Base-by-base conservation (phyloP, 1,140 invertebrate species). In the Dufourea novaeangliae region DNA sequence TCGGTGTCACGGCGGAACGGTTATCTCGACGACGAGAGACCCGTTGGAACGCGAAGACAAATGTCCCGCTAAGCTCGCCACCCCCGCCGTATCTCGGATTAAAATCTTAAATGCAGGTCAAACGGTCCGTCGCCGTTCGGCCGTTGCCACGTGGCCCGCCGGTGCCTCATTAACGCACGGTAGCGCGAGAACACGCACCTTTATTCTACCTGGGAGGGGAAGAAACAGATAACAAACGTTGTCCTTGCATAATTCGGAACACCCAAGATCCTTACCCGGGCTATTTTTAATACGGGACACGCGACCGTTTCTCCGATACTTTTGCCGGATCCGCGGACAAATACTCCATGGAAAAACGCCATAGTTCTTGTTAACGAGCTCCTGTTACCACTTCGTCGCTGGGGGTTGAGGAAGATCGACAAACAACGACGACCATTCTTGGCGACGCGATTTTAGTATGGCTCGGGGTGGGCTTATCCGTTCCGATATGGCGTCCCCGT, bases 181-280 rank as follows among this genome's bases (percentile, higher is more conserved):
- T 73, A 80, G 80, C 32, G 32, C 59, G 61, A 85, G 69, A 66
- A 80, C 78, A 46, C 80, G 88, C 87, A 64, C 39, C 57, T 27
- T 46, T 78, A 52, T 62, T 66, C 75, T 85, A 81, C 74, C 82
- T 79, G 82, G 74, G 69, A n/a, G n/a, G n/a, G n/a, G n/a, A n/a
- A n/a, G n/a, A n/a, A 69, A 46, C 59, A 85, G 82, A 84, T 91
- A 91, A 91, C 88, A 86, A 77, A 90, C 86, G 46, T n/a, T 89
- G 78, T 86, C 89, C 88, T 88, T 88, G 87, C 88, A 79, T 90
- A 90, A 89, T 88, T 85, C 87, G 14, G 50, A 57, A 11, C 37
- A 14, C 46, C 32, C 34, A 44, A n/a, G 41, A 8, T 46, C n/a
- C 63, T 73, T 66, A n/a, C n/a, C 39, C 41, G 14, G 27, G 39